phyloP scores from a whole-genome alignment of 2,113 vertebrate genomes.

The Dunckerocampus dactyliophorus region DNA sequence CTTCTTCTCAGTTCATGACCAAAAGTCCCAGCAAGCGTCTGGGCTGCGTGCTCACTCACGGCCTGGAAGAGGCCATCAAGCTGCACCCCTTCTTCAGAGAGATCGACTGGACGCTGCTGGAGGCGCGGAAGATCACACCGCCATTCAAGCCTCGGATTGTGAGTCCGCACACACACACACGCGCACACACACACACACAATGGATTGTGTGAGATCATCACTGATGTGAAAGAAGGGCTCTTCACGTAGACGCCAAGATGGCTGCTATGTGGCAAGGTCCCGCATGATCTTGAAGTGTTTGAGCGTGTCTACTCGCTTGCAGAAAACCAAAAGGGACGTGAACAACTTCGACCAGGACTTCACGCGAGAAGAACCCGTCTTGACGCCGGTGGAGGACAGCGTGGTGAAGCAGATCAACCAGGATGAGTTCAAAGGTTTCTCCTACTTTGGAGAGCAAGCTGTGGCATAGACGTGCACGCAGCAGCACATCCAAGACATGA shows the following conservation, averaged over 20 bases:
- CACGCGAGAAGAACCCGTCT: slow-evolving; percentile 91
- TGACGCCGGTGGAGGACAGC: slow-evolving; percentile 88
- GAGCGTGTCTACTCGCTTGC: too few relatives aligned
- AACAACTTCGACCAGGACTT: slow-evolving; percentile 99
- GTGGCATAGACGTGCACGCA: slow-evolving; percentile 44
- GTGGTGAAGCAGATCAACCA: slow-evolving; percentile 99
- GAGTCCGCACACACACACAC: slow-evolving; percentile 62
- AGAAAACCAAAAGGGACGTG: slow-evolving; percentile 99
- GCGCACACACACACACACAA: too few relatives aligned
- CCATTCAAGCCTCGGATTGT: slow-evolving; percentile 97
- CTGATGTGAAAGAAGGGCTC: not conserved
- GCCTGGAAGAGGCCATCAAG: slow-evolving; percentile 90
- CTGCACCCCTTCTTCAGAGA: slow-evolving; percentile 94
- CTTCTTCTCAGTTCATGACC: slow-evolving; percentile 87
- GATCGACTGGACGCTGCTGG: slow-evolving; percentile 94
- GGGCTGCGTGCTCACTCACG: slow-evolving; percentile 87
- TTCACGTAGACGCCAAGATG: not conserved
- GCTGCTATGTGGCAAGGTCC: not conserved
- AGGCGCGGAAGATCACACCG: slow-evolving; percentile 90
- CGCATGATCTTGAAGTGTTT: not conserved
- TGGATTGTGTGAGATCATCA: not conserved
- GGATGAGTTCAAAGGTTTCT: slow-evolving; percentile 98
- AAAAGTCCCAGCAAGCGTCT: slow-evolving; percentile 93
- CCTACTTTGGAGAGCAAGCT: slow-evolving; percentile 89
- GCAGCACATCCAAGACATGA: too few relatives aligned